Percentiles rank a stretch among this genome's conserved stretches.
Conservation (phyloP, 1,140 invertebrate genomes). For the Drosophila setifemur region DNA sequence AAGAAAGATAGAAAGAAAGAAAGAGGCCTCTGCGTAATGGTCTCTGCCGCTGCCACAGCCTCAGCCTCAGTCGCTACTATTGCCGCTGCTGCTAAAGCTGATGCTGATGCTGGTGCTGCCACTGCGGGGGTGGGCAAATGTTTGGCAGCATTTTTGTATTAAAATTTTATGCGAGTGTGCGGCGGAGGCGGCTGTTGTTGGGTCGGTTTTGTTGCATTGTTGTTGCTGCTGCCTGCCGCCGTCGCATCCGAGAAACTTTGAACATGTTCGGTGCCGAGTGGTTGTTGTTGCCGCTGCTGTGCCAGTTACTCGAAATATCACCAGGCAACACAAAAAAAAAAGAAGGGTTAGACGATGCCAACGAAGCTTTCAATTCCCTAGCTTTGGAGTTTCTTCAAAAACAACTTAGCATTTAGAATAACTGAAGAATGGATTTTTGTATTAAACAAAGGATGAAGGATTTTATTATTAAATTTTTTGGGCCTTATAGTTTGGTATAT, state of each 20-base stretch:
- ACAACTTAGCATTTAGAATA: too few species aligned
- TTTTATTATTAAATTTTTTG: too few species aligned
- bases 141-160: slow-evolving; percentile 76
- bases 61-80: slow-evolving; percentile 10
- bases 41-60: slow-evolving; percentile 28
- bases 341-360: slow-evolving; percentile 41
- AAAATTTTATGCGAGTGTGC: slow-evolving; percentile 58
- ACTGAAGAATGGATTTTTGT: too few species aligned
- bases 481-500: too few species aligned
- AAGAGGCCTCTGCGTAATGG: slow-evolving; percentile 58
- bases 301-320: slow-evolving; percentile 77
- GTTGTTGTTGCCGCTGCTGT: slow-evolving; percentile 40
- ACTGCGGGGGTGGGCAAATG: slow-evolving; percentile 58
- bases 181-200: slow-evolving; percentile 15
- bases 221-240: slow-evolving; percentile 39
- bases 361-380: slow-evolving; percentile 23
- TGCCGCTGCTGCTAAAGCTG: background rate
- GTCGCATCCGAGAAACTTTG: slow-evolving; percentile 73
- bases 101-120: slow-evolving; percentile 14
- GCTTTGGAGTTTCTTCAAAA: background rate
- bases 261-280: slow-evolving; percentile 60
- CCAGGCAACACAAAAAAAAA: slow-evolving; percentile 42
- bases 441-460: too few species aligned
- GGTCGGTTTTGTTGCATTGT: slow-evolving; percentile 22
- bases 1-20: slow-evolving; percentile 23